Base-by-base conservation (phyloP, 2,113 vertebrate genomes). In the Neodon shergylaensis region DNA sequence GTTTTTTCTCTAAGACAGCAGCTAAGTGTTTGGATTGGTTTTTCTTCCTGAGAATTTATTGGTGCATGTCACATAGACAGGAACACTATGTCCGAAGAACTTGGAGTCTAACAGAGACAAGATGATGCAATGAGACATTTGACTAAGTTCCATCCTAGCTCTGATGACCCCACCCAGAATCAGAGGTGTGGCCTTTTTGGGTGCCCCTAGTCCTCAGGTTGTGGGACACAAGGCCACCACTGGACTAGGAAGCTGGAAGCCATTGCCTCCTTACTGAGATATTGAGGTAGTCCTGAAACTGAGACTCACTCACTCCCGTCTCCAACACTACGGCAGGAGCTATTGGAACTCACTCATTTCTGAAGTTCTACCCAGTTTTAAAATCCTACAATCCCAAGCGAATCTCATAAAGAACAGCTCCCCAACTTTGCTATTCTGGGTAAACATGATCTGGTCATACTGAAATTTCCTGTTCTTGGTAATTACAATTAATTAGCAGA, bases 401-500 rank as follows among this genome's bases (percentile, higher is more conserved):
- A 17, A 0, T 81, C 87, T 96, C 90, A 63, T 84, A 81, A 94
- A 90, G 74, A 90, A 95, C 44, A 17, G 7, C 61, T 78, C 95
- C 90, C n/a, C 82, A 95, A 90, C 81, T 88, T 92, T 36, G 52
- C 85, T 28, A 13, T 92, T 94, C 90, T 14, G 47, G 44, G 73
- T 96, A 96, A 96, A 95, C 96, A 95, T 97, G 92, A 93, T 94
- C 77, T 91, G 95, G 85, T 94, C 96, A 94, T 0, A 33, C 88
- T 91, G 91, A 97, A 92, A 97, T 98, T 92, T 97, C 95, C 96
- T 96, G 96, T 96, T 90, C 96, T 83, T 91, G 92, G 82, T 96
- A 94, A 97, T 97, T 94, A 90, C 42, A 95, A 97, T 95, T 97
- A 97, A 97, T 97, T 96, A 96, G 95, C 91, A 95, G 96, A 76